phyloP scores from a whole-genome alignment of 2,113 vertebrate genomes.

The Thalassoma bifasciatum region DNA sequence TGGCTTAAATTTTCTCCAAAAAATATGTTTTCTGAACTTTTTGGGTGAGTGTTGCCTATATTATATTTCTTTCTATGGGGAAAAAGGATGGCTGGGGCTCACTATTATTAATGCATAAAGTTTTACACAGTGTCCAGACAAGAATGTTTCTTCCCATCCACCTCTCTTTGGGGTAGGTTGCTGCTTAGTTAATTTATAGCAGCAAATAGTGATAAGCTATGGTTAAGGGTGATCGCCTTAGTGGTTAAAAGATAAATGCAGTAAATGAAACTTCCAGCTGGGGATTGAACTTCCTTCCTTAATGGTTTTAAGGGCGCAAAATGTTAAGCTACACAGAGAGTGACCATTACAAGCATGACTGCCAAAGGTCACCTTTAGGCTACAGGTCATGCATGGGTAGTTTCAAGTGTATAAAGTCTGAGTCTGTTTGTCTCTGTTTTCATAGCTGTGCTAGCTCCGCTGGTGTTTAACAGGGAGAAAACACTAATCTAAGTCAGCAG shows the following conservation, averaged over 20 bases:
- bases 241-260: not conserved
- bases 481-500: not conserved
- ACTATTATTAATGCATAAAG: no score
- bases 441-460: no score
- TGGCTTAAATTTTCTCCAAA: no score
- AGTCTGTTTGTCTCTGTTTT: no score
- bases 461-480: not conserved
- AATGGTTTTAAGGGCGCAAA: not conserved
- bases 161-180: not conserved
- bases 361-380: slow-evolving; percentile 2
- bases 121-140: no score
- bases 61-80: no score
- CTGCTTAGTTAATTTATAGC: not conserved
- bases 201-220: not conserved
- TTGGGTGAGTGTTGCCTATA: no score
- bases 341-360: not conserved
- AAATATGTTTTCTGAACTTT: no score
- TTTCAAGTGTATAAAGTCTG: not conserved
- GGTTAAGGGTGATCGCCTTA: not conserved
- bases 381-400: not conserved
- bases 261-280: not conserved
- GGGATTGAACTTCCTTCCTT: not conserved
- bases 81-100: no score
- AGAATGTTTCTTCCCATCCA: no score
- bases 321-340: not conserved